A percentile compares a stretch with the other conserved stretches of the same genome.
These are phyloP conservation scores for Podarcis raffonei DNA, from an alignment of 2,113 vertebrate genomes.

Conservation along the genomic window DNA sequence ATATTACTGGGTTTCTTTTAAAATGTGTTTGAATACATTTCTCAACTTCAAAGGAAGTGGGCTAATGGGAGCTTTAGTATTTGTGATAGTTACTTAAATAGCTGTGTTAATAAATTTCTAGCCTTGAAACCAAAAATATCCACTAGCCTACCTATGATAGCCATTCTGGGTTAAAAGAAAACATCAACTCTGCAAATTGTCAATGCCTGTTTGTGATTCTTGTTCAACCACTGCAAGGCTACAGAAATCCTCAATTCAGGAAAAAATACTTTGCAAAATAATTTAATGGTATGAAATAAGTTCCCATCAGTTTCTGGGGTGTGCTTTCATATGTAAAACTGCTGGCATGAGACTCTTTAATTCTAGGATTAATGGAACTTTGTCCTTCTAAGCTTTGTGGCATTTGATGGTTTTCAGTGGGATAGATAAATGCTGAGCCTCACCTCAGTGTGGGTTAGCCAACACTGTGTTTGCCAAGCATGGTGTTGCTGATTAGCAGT, in stretches of 20 bases:
- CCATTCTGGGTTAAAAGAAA: background rate
- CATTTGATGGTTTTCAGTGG: background rate
- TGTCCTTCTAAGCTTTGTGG: background rate
- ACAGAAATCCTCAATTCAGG: background rate
- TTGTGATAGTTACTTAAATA: background rate
- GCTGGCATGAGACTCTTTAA: background rate
- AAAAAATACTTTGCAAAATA: too few relatives aligned
- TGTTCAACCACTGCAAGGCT: background rate
- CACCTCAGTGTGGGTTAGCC: background rate
- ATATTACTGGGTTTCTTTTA: background rate
- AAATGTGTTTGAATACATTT: background rate
- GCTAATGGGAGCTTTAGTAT: background rate
- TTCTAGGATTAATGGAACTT: background rate
- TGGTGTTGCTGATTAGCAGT: background rate
- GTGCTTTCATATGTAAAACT: background rate
- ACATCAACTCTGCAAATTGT: background rate
- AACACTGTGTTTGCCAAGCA: background rate
- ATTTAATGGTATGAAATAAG: background rate
- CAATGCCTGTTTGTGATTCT: background rate
- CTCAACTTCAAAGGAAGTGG: too few relatives aligned
- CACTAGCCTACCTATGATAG: background rate
- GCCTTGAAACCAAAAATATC: background rate
- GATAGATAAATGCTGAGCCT: background rate
- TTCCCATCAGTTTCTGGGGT: background rate
- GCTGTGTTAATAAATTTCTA: background rate